Evolutionary conservation across 2,113 vertebrate genomes (phyloP).

Genomic region (Neodon shergylaensis): DNA sequence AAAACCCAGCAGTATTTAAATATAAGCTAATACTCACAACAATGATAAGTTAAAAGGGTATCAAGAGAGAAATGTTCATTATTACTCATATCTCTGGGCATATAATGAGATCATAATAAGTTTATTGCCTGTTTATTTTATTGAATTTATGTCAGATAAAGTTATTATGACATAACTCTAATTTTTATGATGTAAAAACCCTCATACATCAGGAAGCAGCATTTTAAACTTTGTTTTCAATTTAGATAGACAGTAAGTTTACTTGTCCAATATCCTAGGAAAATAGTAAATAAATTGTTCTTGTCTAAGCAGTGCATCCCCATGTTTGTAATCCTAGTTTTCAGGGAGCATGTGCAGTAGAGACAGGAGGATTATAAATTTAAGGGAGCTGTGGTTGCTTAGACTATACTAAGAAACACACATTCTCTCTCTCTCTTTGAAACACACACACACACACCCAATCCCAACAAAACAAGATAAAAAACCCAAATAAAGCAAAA

Average conservation of each 20-base stretch:
- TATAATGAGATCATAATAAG: background rate
- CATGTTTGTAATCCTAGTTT: background rate
- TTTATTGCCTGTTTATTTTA: background rate
- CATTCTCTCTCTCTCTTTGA: too few relatives aligned
- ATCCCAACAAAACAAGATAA: background rate
- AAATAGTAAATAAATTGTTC: background rate
- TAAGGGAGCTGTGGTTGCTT: background rate
- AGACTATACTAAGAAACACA: background rate
- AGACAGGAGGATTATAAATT: background rate
- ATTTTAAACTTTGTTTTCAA: background rate
- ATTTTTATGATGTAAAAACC: background rate
- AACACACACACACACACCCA: background rate
- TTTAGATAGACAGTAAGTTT: background rate
- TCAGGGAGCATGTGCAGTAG: background rate
- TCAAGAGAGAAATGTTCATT: background rate
- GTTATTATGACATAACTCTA: background rate
- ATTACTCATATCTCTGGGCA: background rate
- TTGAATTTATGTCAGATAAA: background rate
- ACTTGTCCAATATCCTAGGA: background rate
- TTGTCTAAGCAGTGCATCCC: too few relatives aligned
- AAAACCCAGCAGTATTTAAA: background rate
- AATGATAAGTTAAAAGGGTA: background rate
- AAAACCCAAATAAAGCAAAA: too few relatives aligned
- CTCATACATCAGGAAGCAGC: background rate
- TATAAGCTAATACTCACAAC: background rate